Evolutionary conservation across 2,888 invertebrate genomes (phyloP).

Genomic region (Pyrocoelia pectoralis): DNA sequence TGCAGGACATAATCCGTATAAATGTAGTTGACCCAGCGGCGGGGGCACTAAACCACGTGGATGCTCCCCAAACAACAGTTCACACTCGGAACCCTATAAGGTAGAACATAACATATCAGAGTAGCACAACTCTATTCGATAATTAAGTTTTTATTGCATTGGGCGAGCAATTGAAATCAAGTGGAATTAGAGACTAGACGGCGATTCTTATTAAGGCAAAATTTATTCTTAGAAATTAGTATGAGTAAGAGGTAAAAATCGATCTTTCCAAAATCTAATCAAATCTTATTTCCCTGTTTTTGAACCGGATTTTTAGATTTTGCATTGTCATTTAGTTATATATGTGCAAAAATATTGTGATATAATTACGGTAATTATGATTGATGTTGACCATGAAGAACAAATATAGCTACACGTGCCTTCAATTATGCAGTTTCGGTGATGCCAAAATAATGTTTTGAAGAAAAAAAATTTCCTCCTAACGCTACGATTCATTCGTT

Average conservation of each 20-base stretch:
- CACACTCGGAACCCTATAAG: constrained; percentile 33
- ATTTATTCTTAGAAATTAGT: constrained; percentile 34
- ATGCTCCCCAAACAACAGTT: constrained; percentile 33
- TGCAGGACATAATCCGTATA: constrained; percentile 28
- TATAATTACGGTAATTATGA: background rate
- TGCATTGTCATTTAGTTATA: background rate
- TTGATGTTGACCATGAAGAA: background rate
- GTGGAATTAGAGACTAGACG: constrained; percentile 38
- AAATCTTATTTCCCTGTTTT: background rate
- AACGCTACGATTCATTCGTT: background rate
- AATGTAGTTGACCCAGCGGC: constrained; percentile 21
- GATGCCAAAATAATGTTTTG: background rate
- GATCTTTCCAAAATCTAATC: constrained; percentile 10
- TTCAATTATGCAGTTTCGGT: background rate
- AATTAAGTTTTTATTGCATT: constrained; percentile 37
- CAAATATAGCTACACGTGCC: background rate
- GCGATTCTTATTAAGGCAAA: constrained; percentile 33
- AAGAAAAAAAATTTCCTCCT: background rate
- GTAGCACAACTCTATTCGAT: constrained; percentile 28
- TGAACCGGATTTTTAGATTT: background rate
- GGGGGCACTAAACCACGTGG: constrained; percentile 28
- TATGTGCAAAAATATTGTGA: background rate
- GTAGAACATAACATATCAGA: constrained; percentile 30
- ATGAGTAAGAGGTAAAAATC: constrained; percentile 23
- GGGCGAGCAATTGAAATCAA: constrained; percentile 38